Evolutionary conservation across 2,888 invertebrate genomes (phyloP).

Genomic region (Beris chalybata): DNA sequence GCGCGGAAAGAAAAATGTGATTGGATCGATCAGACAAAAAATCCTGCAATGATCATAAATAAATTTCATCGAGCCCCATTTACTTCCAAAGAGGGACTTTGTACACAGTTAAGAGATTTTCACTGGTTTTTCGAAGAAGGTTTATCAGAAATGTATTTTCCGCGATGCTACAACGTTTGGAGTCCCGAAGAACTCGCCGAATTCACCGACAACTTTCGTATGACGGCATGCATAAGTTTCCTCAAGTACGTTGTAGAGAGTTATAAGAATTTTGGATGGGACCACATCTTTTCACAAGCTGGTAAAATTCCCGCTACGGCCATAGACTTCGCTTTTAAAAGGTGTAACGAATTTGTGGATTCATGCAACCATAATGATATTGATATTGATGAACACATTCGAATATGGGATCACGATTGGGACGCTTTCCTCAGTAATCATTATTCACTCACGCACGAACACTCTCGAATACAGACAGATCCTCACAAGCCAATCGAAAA

Average conservation of each 20-base stretch:
- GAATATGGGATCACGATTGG: slow-evolving; percentile 87
- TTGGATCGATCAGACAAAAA: slow-evolving; percentile 54
- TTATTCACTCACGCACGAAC: slow-evolving; percentile 68
- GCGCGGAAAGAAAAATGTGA: slow-evolving; percentile 74
- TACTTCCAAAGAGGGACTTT: slow-evolving; percentile 89
- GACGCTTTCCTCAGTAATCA: slow-evolving; percentile 77
- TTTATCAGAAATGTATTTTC: slow-evolving; percentile 78
- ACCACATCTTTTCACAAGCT: slow-evolving; percentile 59
- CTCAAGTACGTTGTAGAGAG: slow-evolving; percentile 74
- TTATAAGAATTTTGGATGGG: slow-evolving; percentile 61
- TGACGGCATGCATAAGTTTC: slow-evolving; percentile 84
- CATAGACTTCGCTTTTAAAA: slow-evolving; percentile 78
- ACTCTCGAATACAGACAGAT: slow-evolving; percentile 58
- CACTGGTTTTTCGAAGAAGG: slow-evolving; percentile 85
- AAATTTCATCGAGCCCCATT: slow-evolving; percentile 86
- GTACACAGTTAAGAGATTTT: slow-evolving; percentile 75
- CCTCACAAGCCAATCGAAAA: slow-evolving; percentile 47
- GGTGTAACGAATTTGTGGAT: slow-evolving; percentile 77
- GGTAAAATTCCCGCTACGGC: slow-evolving; percentile 74
- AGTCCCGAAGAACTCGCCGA: slow-evolving; percentile 79
- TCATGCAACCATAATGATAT: slow-evolving; percentile 74
- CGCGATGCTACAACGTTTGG: slow-evolving; percentile 83
- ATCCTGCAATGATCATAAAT: slow-evolving; percentile 70
- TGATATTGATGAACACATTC: slow-evolving; percentile 62
- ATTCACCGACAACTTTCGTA: slow-evolving; percentile 85